Base-by-base conservation (phyloP, 2,888 invertebrate genomes). In the Cheilosia vernalis region DNA sequence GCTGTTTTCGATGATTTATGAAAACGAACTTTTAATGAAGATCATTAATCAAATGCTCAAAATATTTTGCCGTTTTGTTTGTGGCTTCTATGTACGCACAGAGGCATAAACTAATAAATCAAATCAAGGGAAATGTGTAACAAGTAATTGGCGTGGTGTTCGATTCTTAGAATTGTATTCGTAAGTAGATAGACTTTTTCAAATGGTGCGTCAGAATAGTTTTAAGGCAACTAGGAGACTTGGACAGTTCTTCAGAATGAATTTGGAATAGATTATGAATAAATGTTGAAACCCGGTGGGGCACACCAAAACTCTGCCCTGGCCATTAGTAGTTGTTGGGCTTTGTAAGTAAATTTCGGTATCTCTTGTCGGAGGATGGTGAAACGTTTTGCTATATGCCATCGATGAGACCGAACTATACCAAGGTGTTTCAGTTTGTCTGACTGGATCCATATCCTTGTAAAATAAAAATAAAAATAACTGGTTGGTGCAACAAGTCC, bases 11-110 rank as follows among this genome's bases (percentile, higher is more conserved):
- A 85, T 85, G 85, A 85, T 85, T 85, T 85, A 85, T 85, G 85
- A 77, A 85, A 85, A 85, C 72, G 80, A 85, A 85, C 80, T 85
- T 85, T 85, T 85, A 85, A 85, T 85, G 80, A 72, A 80, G 80
- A 85, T 55, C 85, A 85, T 85, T 85, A 85, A 85, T 85, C 85
- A 85, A 80, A 72, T 77, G 70, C 60, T 80, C 85, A 85, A 84
- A 84, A 74, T 84, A 64, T 70, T 84, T 74, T 80, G 84, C 84
- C 79, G 79, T 84, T 84, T 84, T 84, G 84, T 76, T 80, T 84
- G 84, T 80, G 84, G 84, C 79, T 84, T 85, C 70, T 63, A 70
- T 55, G 40, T 76, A 61, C 55, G 61, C 76, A 85, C 85, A 72
- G 85, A 67, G 85, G 80, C 80, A 80, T 19, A 80, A 77, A 80